Percentiles rank a stretch among this genome's conserved stretches.
Conservation (phyloP, 1,140 invertebrate genomes). For the Drosophila tsacasi region DNA sequence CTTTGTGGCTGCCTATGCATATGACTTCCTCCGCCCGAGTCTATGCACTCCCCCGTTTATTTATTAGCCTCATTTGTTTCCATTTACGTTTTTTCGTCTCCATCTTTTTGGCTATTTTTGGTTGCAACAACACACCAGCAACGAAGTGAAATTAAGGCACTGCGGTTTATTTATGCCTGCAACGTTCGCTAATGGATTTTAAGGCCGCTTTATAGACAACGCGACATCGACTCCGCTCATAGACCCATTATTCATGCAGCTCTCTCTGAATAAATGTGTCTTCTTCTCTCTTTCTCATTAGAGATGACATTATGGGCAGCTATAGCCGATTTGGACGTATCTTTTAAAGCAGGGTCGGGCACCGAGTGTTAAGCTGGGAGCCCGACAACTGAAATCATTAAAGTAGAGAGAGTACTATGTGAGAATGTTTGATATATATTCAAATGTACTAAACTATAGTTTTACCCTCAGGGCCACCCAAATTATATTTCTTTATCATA, state of each 20-base stretch:
- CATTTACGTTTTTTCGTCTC: slow-evolving; percentile 57
- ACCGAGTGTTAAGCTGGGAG: neutral
- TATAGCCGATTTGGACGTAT: slow-evolving; percentile 8
- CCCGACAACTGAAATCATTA: neutral
- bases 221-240: slow-evolving; percentile 53
- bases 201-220: slow-evolving; percentile 74
- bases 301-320: slow-evolving; percentile 18
- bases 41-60: slow-evolving; percentile 43
- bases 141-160: slow-evolving; percentile 65
- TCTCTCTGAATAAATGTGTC: slow-evolving; percentile 9
- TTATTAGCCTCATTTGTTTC: slow-evolving; percentile 80
- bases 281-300: slow-evolving; percentile 14
- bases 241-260: slow-evolving; percentile 65
- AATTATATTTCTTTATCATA: slow-evolving; percentile 1
- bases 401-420: neutral
- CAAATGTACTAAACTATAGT: neutral
- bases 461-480: neutral
- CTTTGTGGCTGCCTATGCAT: slow-evolving; percentile 55
- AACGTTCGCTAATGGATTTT: slow-evolving; percentile 77
- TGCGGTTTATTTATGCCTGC: slow-evolving; percentile 70
- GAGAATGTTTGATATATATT: neutral
- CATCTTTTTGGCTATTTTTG: slow-evolving; percentile 71
- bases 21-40: slow-evolving; percentile 18
- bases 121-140: slow-evolving; percentile 51
- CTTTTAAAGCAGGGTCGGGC: slow-evolving; percentile 2